phyloP scores from a whole-genome alignment of 2,797 vertebrate species.

The Crossoptilon crossoptilon region DNA sequence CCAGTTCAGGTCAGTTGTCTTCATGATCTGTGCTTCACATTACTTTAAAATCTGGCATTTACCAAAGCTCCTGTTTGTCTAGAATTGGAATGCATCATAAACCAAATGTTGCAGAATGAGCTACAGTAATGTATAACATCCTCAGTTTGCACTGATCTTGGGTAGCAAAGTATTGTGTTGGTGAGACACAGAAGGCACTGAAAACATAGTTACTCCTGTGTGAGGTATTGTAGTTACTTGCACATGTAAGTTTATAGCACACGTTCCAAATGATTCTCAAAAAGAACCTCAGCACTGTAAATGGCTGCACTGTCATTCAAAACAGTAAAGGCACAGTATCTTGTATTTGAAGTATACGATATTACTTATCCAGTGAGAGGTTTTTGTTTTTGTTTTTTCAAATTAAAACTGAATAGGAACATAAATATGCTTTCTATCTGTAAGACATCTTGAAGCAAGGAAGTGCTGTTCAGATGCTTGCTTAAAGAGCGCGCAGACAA shows the following conservation, averaged over 20 bases:
- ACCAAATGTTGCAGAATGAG: neutral
- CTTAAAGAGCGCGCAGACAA: neutral
- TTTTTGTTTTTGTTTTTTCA: neutral
- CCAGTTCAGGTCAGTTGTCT: neutral
- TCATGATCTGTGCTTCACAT: neutral
- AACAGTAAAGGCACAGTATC: neutral
- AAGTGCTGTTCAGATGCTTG: conserved; percentile 22
- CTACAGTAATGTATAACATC: neutral
- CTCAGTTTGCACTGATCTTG: neutral
- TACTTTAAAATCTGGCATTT: neutral
- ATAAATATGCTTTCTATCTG: neutral
- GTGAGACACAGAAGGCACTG: neutral
- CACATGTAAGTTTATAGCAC: neutral
- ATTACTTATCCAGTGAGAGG: neutral
- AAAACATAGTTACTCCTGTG: neutral
- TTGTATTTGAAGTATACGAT: neutral
- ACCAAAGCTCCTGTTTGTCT: neutral
- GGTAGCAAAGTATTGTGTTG: neutral
- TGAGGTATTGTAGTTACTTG: neutral
- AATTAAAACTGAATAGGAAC: neutral
- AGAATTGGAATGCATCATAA: neutral
- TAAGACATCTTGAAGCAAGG: neutral
- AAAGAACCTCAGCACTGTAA: neutral
- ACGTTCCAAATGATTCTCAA: neutral
- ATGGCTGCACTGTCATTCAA: neutral